These are phyloP conservation scores for Sprattus sprattus DNA, from an alignment of 2,113 vertebrate species.

Conservation along the genomic window DNA sequence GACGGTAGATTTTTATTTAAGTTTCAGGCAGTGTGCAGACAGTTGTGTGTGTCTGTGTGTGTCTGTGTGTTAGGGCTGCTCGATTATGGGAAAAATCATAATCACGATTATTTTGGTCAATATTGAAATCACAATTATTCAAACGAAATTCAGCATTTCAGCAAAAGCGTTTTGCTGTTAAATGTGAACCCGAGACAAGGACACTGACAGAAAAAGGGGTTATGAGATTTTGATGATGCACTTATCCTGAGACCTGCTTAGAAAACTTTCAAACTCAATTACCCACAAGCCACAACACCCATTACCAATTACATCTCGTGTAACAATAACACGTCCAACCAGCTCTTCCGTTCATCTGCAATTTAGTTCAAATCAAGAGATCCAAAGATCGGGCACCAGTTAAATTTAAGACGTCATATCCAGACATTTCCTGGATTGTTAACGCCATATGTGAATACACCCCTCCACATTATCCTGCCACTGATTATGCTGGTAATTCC, in stretches of 20 bases:
- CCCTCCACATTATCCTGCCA: background rate
- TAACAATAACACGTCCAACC: background rate
- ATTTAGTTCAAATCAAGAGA: background rate
- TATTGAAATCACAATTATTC: too few relatives aligned
- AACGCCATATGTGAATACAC: background rate
- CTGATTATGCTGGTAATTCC: background rate
- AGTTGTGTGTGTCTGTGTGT: background rate
- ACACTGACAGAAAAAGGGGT: background rate
- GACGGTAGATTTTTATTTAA: too few relatives aligned
- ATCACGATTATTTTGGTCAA: too few relatives aligned
- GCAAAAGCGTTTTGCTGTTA: background rate
- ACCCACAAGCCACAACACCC: too few relatives aligned
- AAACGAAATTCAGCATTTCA: background rate
- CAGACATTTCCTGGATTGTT: background rate
- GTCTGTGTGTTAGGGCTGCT: too few relatives aligned
- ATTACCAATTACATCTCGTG: too few relatives aligned
- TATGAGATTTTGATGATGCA: slow-evolving; percentile 12
- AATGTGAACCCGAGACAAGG: background rate
- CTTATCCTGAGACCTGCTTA: background rate
- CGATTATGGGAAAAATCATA: too few relatives aligned
- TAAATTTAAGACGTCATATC: background rate
- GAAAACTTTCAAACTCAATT: too few relatives aligned
- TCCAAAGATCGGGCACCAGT: background rate
- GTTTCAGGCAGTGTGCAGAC: background rate
- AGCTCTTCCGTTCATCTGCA: background rate